phyloP scores from a whole-genome alignment of 1,140 invertebrate genomes.

The Drosophila miranda region DNA sequence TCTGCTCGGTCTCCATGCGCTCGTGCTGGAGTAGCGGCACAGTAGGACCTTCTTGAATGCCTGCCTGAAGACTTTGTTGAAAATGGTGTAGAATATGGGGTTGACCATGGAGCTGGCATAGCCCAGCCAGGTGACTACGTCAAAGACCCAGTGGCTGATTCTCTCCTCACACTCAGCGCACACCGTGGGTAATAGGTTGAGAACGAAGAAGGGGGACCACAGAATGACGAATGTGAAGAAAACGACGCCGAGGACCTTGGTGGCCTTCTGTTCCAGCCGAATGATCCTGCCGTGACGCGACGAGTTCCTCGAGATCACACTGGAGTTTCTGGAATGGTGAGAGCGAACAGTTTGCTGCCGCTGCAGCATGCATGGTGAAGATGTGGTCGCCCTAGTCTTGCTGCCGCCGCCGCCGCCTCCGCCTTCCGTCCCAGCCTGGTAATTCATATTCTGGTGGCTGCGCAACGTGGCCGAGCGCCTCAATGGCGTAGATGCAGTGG shows the following conservation, averaged over 20 bases:
- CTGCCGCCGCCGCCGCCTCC: constrained; percentile 25
- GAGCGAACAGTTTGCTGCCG: constrained; percentile 83
- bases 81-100: constrained; percentile 97
- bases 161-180: constrained; percentile 90
- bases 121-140: constrained; percentile 94
- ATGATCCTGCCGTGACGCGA: constrained; percentile 91
- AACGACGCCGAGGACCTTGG: constrained; percentile 95
- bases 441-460: constrained; percentile 84
- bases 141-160: constrained; percentile 90
- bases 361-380: constrained; percentile 82
- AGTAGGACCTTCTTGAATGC: constrained; percentile 94
- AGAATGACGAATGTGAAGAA: constrained; percentile 97
- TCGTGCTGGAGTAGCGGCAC: constrained; percentile 87
- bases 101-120: constrained; percentile 97
- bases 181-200: constrained; percentile 91
- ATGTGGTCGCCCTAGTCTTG: constrained; percentile 74
- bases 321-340: constrained; percentile 89
- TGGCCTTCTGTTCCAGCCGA: constrained; percentile 94
- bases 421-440: constrained; percentile 35
- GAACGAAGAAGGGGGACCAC: constrained; percentile 96
- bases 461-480: constrained; percentile 84
- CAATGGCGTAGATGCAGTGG: constrained; percentile 82
- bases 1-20: constrained; percentile 84
- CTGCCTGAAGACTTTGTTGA: constrained; percentile 95
- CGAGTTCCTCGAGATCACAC: constrained; percentile 90